Conservation (phyloP, 2,888 invertebrate species). For the Lottia scabra region DNA sequence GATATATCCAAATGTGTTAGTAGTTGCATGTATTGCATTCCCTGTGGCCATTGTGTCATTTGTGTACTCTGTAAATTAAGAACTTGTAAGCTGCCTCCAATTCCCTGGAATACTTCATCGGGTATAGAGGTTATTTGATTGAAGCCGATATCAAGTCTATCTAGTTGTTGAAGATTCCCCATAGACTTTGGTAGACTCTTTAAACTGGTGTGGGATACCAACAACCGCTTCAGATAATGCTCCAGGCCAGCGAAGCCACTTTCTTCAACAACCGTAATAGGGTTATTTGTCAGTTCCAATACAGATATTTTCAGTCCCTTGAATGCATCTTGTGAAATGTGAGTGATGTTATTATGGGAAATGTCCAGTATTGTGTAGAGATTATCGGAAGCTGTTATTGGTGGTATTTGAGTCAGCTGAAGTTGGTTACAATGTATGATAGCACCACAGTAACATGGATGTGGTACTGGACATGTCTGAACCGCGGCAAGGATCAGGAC, state of each 20-base stretch:
- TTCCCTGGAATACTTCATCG: not conserved
- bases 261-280: conserved; percentile 12
- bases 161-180: conserved; percentile 5
- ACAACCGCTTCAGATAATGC: conserved; percentile 10
- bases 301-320: conserved; percentile 7
- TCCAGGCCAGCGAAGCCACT: conserved; percentile 12
- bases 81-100: conserved; percentile 3
- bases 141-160: conserved; percentile 3
- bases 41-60: conserved; percentile 18
- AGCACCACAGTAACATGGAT: conserved; percentile 15
- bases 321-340: conserved; percentile 9
- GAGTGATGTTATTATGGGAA: conserved; percentile 12
- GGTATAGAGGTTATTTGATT: conserved; percentile 4
- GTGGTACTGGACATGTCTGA: conserved; percentile 7
- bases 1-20: conserved; percentile 10
- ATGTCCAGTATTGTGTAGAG: conserved; percentile 7
- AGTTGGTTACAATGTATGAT: conserved; percentile 13
- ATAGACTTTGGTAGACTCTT: conserved; percentile 9
- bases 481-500: too few relatives aligned
- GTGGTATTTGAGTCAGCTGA: conserved; percentile 9
- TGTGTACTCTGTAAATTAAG: conserved; percentile 7
- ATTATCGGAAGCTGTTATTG: not conserved
- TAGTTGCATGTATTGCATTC: conserved; percentile 6
- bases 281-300: conserved; percentile 13
- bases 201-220: conserved; percentile 5